Evolutionary conservation across 92 coral and sea anemone genomes (phyloP).

Genomic region (Paragorgia papillata): DNA sequence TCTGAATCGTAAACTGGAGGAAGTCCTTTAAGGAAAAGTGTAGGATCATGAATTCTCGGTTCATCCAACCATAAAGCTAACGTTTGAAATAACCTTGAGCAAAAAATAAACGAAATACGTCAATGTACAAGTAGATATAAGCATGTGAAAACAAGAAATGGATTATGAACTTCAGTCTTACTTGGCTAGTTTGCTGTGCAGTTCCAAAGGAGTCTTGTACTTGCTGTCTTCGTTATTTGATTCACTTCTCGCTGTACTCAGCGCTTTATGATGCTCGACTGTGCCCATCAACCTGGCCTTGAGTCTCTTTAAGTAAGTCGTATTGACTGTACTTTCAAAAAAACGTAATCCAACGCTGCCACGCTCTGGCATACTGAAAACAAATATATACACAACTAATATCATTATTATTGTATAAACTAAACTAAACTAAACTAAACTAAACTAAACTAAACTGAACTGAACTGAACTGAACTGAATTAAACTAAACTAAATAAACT

Average conservation of each 20-base stretch:
- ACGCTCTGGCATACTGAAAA: slow-evolving; percentile 74
- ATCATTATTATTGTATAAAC: too few relatives aligned
- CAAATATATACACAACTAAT: too few relatives aligned
- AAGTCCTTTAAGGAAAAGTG: slow-evolving; percentile 79
- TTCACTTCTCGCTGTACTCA: slow-evolving; percentile 69
- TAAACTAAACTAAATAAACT: too few relatives aligned
- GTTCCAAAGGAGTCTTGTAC: slow-evolving; percentile 70
- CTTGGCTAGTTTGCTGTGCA: slow-evolving; percentile 81
- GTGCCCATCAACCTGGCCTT: slow-evolving; percentile 85
- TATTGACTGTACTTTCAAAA: slow-evolving; percentile 80
- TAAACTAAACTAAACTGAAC: too few relatives aligned
- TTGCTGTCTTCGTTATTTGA: slow-evolving; percentile 70
- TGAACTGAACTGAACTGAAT: too few relatives aligned
- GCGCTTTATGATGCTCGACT: slow-evolving; percentile 82
- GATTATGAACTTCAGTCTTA: too few relatives aligned
- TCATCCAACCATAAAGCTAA: slow-evolving; percentile 95
- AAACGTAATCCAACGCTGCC: slow-evolving; percentile 88
- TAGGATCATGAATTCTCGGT: slow-evolving; percentile 91
- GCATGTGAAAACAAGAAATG: too few relatives aligned
- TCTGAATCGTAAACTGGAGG: slow-evolving; percentile 87
- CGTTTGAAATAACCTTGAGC: slow-evolving; percentile 79
- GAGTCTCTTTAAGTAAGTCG: slow-evolving; percentile 81
- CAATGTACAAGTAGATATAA: not conserved
- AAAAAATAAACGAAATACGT: too few relatives aligned
- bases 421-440: too few relatives aligned